Evolutionary conservation across 1,140 invertebrate species (phyloP).

Genomic region (Dinothrombium tinctorium): DNA sequence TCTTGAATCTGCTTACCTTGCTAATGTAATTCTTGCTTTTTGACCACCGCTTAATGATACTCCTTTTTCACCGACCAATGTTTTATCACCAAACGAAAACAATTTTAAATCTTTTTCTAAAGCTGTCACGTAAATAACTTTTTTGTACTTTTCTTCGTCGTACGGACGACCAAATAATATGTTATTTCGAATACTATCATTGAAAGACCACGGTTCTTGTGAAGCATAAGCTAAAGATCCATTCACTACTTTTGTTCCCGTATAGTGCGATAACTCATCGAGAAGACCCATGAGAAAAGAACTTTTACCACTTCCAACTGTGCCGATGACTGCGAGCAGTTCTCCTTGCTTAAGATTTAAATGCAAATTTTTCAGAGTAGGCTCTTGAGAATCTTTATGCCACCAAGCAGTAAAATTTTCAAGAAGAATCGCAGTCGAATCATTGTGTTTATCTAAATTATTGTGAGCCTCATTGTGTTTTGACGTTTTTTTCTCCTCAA

Average conservation of each 20-base stretch:
- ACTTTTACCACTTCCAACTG: slow-evolving; percentile 47
- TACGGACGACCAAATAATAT: slow-evolving; percentile 32
- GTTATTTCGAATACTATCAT: slow-evolving; percentile 26
- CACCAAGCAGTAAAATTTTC: neutral
- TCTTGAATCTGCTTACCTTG: slow-evolving; percentile 24
- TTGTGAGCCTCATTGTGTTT: neutral
- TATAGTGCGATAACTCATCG: slow-evolving; percentile 40
- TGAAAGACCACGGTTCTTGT: slow-evolving; percentile 65
- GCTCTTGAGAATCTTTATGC: slow-evolving; percentile 2
- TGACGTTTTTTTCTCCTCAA: neutral
- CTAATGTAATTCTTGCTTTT: slow-evolving; percentile 71
- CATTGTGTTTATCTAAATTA: neutral
- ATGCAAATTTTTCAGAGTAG: slow-evolving; percentile 11
- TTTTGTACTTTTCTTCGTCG: slow-evolving; percentile 18
- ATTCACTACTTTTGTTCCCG: slow-evolving; percentile 36
- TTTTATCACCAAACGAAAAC: slow-evolving; percentile 30
- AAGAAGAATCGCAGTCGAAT: neutral
- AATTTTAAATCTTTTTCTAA: slow-evolving; percentile 49
- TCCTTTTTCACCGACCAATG: slow-evolving; percentile 24
- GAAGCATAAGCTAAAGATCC: slow-evolving; percentile 60
- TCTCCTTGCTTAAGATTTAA: slow-evolving; percentile 15
- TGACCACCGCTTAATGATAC: slow-evolving; percentile 94
- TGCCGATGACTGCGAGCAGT: slow-evolving; percentile 44
- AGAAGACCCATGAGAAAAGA: slow-evolving; percentile 57
- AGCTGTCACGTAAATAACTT: slow-evolving; percentile 25